Conservation (phyloP, 2,113 vertebrate genomes). For the Paramisgurnus dabryanus region DNA sequence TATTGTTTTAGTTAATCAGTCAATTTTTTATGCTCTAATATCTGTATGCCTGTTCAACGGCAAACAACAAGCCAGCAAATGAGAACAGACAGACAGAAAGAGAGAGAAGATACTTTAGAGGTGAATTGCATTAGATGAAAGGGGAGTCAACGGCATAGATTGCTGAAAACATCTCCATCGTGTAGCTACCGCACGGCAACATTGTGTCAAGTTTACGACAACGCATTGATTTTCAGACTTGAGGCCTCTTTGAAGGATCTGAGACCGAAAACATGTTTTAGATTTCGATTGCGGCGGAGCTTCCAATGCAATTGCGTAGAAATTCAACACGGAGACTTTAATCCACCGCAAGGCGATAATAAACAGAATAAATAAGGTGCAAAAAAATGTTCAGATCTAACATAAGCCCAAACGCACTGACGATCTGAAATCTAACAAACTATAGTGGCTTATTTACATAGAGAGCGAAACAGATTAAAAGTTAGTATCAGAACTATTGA, state of each 20-base stretch:
- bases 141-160: neutral
- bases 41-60: neutral
- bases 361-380: neutral
- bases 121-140: constrained; percentile 24
- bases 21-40: constrained; percentile 26
- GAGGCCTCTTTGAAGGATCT: constrained; percentile 25
- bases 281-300: neutral
- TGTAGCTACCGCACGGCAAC: neutral
- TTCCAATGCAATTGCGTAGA: constrained; percentile 7
- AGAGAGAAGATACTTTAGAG: constrained; percentile 4
- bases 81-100: constrained; percentile 10
- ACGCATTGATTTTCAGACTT: constrained; percentile 19
- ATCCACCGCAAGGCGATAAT: neutral
- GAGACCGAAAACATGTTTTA: constrained; percentile 15
- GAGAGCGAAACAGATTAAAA: neutral
- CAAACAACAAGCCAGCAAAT: constrained; percentile 13
- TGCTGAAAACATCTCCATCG: neutral
- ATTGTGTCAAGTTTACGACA: constrained; percentile 17
- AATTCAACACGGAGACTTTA: constrained; percentile 1
- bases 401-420: neutral
- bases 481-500: too few relatives aligned
- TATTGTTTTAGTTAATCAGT: constrained; percentile 27
- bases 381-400: neutral
- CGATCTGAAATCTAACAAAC: neutral
- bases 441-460: neutral